A percentile compares a stretch with the other conserved stretches of the same genome.
Evolutionary conservation across 1,140 invertebrate species (phyloP).

Genomic region (Drosophila pseudoobscura): DNA sequence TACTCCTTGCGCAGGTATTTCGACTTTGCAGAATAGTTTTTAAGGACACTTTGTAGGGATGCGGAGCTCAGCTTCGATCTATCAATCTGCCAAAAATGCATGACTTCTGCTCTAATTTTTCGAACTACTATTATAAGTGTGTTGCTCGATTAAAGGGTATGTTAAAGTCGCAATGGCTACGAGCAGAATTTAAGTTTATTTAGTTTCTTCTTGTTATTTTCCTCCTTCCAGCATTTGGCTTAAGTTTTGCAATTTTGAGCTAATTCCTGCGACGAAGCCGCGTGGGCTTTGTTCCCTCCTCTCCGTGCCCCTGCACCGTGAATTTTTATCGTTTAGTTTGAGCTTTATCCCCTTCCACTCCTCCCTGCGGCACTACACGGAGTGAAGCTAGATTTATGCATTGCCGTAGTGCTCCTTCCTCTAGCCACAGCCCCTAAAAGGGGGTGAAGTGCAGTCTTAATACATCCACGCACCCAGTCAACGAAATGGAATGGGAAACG

Average conservation of each 20-base stretch:
- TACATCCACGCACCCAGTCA: conserved; percentile 20
- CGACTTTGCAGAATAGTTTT: too few species aligned
- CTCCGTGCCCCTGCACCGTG: too few species aligned
- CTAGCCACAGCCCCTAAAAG: too few species aligned
- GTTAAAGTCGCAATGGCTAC: too few species aligned
- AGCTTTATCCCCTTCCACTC: background rate
- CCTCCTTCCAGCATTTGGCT: conserved; percentile 41
- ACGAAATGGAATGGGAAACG: conserved; percentile 23
- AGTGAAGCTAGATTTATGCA: conserved; percentile 41
- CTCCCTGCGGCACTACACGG: conserved; percentile 14
- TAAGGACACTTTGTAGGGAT: too few species aligned
- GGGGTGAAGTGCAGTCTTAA: conserved; percentile 40
- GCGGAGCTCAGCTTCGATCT: too few species aligned
- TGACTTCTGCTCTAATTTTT: too few species aligned
- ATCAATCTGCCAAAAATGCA: too few species aligned
- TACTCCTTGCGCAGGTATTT: background rate
- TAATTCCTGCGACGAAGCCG: conserved; percentile 58
- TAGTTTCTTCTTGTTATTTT: conserved; percentile 18
- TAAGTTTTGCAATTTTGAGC: conserved; percentile 75
- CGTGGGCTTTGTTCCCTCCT: conserved; percentile 4
- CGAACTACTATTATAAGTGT: too few species aligned
- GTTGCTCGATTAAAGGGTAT: too few species aligned
- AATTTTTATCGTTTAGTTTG: conserved; percentile 27
- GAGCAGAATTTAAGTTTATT: background rate
- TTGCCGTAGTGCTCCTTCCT: conserved; percentile 26